Evolutionary conservation across 1,140 invertebrate genomes (phyloP), one percentile per base, ranked within the genome.

Genomic region (Lineus longissimus): DNA sequence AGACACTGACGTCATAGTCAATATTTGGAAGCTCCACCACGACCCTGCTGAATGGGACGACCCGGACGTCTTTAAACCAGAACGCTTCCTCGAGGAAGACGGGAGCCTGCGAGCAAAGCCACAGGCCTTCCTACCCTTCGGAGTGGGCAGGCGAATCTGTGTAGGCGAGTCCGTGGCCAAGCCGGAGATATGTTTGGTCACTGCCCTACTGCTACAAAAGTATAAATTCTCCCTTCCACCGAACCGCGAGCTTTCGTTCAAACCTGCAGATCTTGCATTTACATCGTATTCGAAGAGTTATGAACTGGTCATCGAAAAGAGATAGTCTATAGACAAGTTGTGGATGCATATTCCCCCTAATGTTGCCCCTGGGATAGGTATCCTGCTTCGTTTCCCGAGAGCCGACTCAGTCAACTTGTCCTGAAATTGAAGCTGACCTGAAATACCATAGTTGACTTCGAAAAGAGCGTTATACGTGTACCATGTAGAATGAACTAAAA

Each of bases 1-100:
- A 65, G 85, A 86, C n/a, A 88, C 89, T 0, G 82, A 85, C 2
- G 79, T 92, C 0, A 77, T 94, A 4, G 87, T 91, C 0, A 76
- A 94, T 7, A 87, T 91, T 66, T 94, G 90, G 89, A 88, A 89
- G 7, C 83, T 94, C 25, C 91, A 95, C 73, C 90, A 88, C 83
- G 86, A 93, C 76, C 83, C 88, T 0, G 68, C 82, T 2, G 76
- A 85, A 30, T 95, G 91, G 88, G 65, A 75, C 15, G 79, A 92
- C 25, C 91, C 92, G 0, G 82, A 89, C 15, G 69, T 78, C n/a
- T 95, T 90, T 72, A 84, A 83, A 25, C 91, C 91, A 0, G 83
- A 86, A 4, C 81, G 92, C 36, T 76, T 67, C 43, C 47, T 74
- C 30, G 62, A 70, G 13, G 64, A 68, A 33, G 55, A 66, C 30